These are phyloP conservation scores for Brachystomella parvula DNA, from an alignment of 1,140 invertebrate species.

Conservation along the genomic window DNA sequence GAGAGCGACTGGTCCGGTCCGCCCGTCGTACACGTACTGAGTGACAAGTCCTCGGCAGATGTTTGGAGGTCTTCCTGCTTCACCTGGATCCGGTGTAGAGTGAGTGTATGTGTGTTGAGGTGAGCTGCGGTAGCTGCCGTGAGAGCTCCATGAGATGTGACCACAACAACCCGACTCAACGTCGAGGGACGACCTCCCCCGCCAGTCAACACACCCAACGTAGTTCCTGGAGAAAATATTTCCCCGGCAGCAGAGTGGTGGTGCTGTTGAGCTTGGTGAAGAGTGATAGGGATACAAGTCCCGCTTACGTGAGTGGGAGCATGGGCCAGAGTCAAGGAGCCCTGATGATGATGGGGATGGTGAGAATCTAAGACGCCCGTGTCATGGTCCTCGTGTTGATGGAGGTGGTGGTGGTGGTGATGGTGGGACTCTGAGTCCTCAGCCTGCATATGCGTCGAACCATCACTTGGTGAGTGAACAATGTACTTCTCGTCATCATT, in stretches of 20 bases:
- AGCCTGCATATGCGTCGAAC: not conserved
- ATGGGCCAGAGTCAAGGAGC: not conserved
- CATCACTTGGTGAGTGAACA: not conserved
- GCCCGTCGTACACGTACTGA: slow-evolving; percentile 7
- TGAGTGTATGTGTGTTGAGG: slow-evolving; percentile 18
- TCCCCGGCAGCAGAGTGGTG: slow-evolving; percentile 15
- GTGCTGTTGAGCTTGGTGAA: slow-evolving; percentile 15
- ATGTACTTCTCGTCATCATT: slow-evolving; percentile 1
- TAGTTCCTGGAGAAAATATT: slow-evolving; percentile 18
- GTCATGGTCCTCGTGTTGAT: not conserved
- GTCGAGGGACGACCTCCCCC: slow-evolving; percentile 18
- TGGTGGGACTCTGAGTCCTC: slow-evolving; percentile 30
- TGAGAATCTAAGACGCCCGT: not conserved
- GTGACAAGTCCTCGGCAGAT: slow-evolving; percentile 33
- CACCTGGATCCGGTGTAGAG: slow-evolving; percentile 32
- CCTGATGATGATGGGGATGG: not conserved
- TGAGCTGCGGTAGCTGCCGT: not conserved
- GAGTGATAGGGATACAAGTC: slow-evolving; percentile 13
- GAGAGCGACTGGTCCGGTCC: not conserved
- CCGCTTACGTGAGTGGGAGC: not conserved
- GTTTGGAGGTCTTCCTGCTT: slow-evolving; percentile 33
- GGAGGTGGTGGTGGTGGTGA: slow-evolving; percentile 32
- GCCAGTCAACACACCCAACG: slow-evolving; percentile 20
- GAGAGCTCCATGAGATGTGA: slow-evolving; percentile 31
- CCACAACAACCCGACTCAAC: slow-evolving; percentile 33